phyloP scores from a whole-genome alignment of 1,140 invertebrate species.

The Listronotus oregonensis region DNA sequence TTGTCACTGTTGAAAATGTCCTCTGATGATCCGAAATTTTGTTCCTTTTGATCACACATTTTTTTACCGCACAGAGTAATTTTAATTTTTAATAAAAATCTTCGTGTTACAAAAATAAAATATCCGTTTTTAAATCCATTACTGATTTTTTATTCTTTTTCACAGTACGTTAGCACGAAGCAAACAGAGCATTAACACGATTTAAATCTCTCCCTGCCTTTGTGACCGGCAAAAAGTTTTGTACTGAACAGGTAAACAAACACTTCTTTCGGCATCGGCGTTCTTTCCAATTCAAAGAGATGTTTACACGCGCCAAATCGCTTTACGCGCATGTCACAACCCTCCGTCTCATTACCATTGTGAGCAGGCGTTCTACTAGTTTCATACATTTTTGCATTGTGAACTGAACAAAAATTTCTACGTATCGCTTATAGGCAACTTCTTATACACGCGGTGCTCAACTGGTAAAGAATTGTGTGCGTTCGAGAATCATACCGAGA shows the following conservation, averaged over 20 bases:
- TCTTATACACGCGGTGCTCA: too few species aligned
- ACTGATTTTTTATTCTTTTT: too few species aligned
- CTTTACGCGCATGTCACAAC: conserved; percentile 3
- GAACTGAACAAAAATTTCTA: too few species aligned
- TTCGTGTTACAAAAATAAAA: too few species aligned
- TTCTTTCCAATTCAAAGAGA: conserved; percentile 10
- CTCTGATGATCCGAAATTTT: not conserved
- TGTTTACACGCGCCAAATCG: conserved; percentile 11
- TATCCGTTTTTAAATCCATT: too few species aligned
- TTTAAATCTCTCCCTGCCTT: not conserved
- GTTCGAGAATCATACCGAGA: too few species aligned
- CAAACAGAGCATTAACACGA: conserved; percentile 2
- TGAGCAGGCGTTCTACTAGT: not conserved
- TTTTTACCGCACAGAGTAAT: not conserved
- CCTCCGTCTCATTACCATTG: not conserved
- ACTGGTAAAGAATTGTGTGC: too few species aligned
- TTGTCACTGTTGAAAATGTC: conserved; percentile 1
- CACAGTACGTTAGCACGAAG: not conserved
- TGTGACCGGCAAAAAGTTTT: conserved; percentile 1
- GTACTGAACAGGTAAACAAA: conserved; percentile 18
- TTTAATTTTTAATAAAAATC: too few species aligned
- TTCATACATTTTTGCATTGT: too few species aligned
- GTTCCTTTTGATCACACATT: conserved; percentile 3
- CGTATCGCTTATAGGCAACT: too few species aligned
- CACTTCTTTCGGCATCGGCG: not conserved